Evolutionary conservation across 2,113 vertebrate species (phyloP).

Genomic region (Cynopterus brachyotis): DNA sequence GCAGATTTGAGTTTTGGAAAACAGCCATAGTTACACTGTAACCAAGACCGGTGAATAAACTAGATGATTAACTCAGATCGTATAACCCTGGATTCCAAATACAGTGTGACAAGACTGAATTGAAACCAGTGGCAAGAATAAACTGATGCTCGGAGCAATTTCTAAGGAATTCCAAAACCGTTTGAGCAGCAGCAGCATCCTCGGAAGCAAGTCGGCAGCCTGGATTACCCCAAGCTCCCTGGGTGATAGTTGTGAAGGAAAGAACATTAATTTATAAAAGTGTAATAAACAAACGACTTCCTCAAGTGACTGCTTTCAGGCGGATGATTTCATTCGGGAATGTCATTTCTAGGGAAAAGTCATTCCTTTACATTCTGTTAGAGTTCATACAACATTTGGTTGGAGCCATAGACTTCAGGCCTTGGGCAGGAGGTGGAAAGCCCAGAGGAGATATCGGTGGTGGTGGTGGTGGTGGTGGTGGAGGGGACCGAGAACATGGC

Average conservation of each 20-base stretch:
- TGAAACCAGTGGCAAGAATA: not conserved
- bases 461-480: too few relatives aligned
- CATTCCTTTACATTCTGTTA: not conserved
- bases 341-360: not conserved
- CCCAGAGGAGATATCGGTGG: not conserved
- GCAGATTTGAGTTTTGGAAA: not conserved
- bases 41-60: not conserved
- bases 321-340: not conserved
- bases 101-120: not conserved
- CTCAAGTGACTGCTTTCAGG: not conserved
- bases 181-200: not conserved
- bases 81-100: not conserved
- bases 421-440: not conserved
- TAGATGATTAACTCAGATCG: not conserved
- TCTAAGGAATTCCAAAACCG: not conserved
- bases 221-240: not conserved
- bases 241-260: not conserved
- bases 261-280: not conserved
- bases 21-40: not conserved
- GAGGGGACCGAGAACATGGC: fast-evolving
- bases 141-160: not conserved
- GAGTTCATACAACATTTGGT: not conserved
- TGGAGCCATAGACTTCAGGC: not conserved
- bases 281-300: not conserved
- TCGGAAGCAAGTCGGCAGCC: not conserved